Evolutionary conservation across 2,113 vertebrate species (phyloP), one percentile per base, ranked within the genome.

Genomic region (Sinosuthora webbiana): DNA sequence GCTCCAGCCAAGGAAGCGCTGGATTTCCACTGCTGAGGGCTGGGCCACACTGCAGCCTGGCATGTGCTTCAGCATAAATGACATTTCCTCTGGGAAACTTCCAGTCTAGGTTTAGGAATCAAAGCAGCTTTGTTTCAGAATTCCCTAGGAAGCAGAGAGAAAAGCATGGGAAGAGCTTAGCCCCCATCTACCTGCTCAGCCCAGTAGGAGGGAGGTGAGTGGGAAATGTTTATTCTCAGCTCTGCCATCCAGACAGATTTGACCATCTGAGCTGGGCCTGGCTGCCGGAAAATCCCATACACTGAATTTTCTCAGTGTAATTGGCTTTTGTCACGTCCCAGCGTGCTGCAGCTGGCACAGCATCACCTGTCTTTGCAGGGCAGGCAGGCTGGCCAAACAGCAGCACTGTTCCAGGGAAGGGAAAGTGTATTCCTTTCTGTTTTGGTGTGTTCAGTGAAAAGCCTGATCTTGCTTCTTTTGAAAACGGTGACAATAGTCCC

Each of bases 391-490:
- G 87, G 88, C 91, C 5, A 5, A 67, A 59, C 79, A 55, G 77
- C 68, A 9, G 44, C 59, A 11, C 69, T 6, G 7, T 41, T 76
- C 35, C 81, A 47, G 92, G 90, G 31, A 37, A 80, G 74, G 55
- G 52, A 75, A 84, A 89, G 87, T 35, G 81, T 67, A 11, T 91
- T 73, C 71, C 89, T 68, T 87, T 95, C 71, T 92, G 87, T 71
- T 86, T 86, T 71, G 79, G 52, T 79, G 77, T 30, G 24, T 80
- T 85, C 83, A 65, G 79, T 85, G 87, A 90, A 91, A 59, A 56
- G 83, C 86, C 84, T 89, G 50, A 81, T 92, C 87, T 79, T 69
- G 67, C 74, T 89, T 22, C 95, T 93, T 92, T 94, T 89, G 73
- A 90, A 89, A 89, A 63, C 1, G 16, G 47, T 95, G 84, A 93